Conservation (phyloP, 1,140 invertebrate genomes). For the Drosophila parabipectinata region DNA sequence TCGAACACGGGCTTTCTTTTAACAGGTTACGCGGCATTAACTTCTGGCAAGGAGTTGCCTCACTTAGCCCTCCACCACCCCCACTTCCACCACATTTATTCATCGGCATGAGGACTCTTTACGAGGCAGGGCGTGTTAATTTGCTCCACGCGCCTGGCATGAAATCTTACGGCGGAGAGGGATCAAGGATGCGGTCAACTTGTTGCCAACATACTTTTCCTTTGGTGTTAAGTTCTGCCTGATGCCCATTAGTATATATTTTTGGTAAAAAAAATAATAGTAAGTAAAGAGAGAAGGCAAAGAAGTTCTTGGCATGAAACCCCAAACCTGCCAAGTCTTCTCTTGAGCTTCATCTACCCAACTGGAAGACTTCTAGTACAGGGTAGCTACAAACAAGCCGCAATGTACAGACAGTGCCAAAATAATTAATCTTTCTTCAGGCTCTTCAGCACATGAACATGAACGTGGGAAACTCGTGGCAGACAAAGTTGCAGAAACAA, state of each 20-base stretch:
- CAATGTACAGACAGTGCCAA: constrained; percentile 18
- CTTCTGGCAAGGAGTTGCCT: constrained; percentile 19
- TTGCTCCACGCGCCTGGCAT: constrained; percentile 57
- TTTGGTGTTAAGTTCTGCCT: neutral
- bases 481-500: constrained; percentile 30
- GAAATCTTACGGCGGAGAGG: neutral
- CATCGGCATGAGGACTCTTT: constrained; percentile 37
- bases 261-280: too few species aligned
- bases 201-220: constrained; percentile 18
- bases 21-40: constrained; percentile 51
- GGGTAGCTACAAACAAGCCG: constrained; percentile 8
- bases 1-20: constrained; percentile 28
- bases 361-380: neutral
- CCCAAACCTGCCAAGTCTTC: too few species aligned
- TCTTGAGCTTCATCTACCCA: neutral
- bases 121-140: constrained; percentile 54
- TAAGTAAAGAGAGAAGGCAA: too few species aligned
- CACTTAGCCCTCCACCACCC: neutral
- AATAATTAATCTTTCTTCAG: constrained; percentile 66
- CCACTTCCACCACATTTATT: constrained; percentile 2
- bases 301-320: too few species aligned
- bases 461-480: constrained; percentile 10
- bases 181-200: constrained; percentile 36
- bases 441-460: constrained; percentile 11
- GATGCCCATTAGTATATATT: neutral